Percentiles rank a stretch among this genome's conserved stretches.
Evolutionary conservation across 1,140 invertebrate species (phyloP).

Genomic region (Scaptomyza pallida): DNA sequence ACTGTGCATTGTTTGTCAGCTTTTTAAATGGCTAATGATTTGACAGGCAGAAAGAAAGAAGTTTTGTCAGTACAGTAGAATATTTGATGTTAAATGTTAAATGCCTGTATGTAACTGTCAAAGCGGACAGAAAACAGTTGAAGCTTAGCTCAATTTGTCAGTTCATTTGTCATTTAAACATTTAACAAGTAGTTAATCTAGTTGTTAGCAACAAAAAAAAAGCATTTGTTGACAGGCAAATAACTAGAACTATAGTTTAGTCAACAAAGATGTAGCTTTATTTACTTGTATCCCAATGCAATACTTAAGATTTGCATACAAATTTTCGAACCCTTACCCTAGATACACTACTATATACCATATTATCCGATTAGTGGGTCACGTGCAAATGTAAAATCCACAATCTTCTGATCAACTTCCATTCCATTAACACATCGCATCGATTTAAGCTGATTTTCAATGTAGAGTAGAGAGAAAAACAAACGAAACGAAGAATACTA

Average conservation of each 20-base stretch:
- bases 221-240: not conserved
- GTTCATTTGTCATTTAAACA: not conserved
- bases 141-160: not conserved
- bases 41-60: not conserved
- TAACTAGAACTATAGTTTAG: not conserved
- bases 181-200: not conserved
- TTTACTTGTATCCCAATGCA: too few relatives aligned
- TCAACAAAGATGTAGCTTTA: too few relatives aligned
- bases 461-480: constrained; percentile 1
- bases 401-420: constrained; percentile 25
- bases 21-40: constrained; percentile 22
- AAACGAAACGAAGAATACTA: constrained; percentile 24
- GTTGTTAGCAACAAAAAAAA: not conserved
- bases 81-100: not conserved
- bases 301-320: constrained; percentile 1
- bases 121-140: not conserved
- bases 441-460: constrained; percentile 48
- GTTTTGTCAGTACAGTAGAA: not conserved
- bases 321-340: not conserved
- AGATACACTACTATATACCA: constrained; percentile 1
- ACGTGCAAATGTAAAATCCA: constrained; percentile 3
- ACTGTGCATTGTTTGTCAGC: constrained; percentile 11
- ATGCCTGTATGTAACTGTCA: not conserved
- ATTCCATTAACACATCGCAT: constrained; percentile 56
- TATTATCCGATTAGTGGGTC: constrained; percentile 39